phyloP scores from a whole-genome alignment of 2,797 vertebrate species.

The Megaceryle alcyon region DNA sequence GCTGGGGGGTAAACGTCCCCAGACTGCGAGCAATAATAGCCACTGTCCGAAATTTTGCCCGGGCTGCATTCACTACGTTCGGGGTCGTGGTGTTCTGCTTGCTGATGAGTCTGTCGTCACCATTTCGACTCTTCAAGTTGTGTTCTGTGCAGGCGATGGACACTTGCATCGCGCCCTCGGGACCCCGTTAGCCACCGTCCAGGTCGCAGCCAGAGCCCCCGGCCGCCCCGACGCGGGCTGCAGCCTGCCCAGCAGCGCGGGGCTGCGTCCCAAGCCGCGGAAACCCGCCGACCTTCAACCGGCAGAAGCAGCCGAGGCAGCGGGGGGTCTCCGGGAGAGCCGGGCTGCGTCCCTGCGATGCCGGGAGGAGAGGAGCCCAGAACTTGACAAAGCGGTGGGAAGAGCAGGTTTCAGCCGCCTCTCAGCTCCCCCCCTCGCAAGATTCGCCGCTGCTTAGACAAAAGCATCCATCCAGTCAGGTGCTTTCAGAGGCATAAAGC shows the following conservation, averaged over 20 bases:
- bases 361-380: neutral
- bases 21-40: slow-evolving; percentile 97
- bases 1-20: slow-evolving; percentile 93
- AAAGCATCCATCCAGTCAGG: too few species aligned
- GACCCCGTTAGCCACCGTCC: neutral
- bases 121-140: slow-evolving; percentile 95
- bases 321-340: neutral
- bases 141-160: slow-evolving; percentile 99
- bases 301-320: neutral
- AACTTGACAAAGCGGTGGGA: slow-evolving; percentile 25
- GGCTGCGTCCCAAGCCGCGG: neutral
- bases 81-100: slow-evolving; percentile 91
- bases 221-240: neutral
- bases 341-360: neutral
- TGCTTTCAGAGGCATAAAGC: too few species aligned
- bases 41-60: slow-evolving; percentile 97
- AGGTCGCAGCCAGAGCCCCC: slow-evolving; percentile 37
- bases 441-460: too few species aligned
- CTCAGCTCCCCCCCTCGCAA: too few species aligned
- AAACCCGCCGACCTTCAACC: neutral
- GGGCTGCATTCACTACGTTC: slow-evolving; percentile 93
- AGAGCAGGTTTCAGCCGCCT: neutral
- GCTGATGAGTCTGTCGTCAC: slow-evolving; percentile 90
- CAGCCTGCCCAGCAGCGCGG: neutral
- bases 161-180: slow-evolving; percentile 91